phyloP scores from a whole-genome alignment of 92 coral and sea anemone genomes.

The Montipora capitata region DNA sequence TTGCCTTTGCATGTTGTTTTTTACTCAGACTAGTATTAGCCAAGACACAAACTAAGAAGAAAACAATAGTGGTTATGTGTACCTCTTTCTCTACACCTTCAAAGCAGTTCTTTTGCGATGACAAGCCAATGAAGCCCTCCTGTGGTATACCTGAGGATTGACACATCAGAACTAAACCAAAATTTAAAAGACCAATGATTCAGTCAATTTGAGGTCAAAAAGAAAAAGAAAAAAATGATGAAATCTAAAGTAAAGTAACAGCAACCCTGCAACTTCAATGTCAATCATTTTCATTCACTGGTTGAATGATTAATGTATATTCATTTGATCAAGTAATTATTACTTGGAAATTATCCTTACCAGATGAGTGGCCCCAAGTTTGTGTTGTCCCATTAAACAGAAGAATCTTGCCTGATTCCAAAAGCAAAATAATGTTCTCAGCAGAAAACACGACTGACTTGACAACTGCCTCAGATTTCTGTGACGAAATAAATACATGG shows the following conservation, averaged over 20 bases:
- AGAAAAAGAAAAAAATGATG: neutral
- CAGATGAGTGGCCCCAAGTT: constrained; percentile 43
- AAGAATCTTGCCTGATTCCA: constrained; percentile 71
- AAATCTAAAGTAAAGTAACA: too few relatives aligned
- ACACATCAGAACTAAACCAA: neutral
- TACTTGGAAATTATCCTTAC: constrained; percentile 9
- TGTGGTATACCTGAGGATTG: constrained; percentile 5
- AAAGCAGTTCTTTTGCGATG: constrained; percentile 36
- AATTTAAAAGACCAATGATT: too few relatives aligned
- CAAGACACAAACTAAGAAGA: neutral
- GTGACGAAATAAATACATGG: too few relatives aligned
- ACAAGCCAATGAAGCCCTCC: constrained; percentile 8
- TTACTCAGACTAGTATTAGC: neutral
- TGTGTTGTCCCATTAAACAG: constrained; percentile 47
- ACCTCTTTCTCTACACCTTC: constrained; percentile 16
- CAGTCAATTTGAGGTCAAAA: neutral
- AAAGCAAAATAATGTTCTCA: constrained; percentile 40
- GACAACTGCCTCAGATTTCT: constrained; percentile 59
- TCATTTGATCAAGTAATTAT: too few relatives aligned
- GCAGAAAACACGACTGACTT: constrained; percentile 53
- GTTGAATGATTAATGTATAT: neutral
- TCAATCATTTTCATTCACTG: too few relatives aligned
- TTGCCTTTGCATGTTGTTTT: neutral
- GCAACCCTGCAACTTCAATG: neutral
- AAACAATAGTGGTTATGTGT: neutral